Percentiles rank a stretch among this genome's conserved stretches.
phyloP scores from a whole-genome alignment of 2,113 vertebrate genomes.

The Pseudonaja textilis region DNA sequence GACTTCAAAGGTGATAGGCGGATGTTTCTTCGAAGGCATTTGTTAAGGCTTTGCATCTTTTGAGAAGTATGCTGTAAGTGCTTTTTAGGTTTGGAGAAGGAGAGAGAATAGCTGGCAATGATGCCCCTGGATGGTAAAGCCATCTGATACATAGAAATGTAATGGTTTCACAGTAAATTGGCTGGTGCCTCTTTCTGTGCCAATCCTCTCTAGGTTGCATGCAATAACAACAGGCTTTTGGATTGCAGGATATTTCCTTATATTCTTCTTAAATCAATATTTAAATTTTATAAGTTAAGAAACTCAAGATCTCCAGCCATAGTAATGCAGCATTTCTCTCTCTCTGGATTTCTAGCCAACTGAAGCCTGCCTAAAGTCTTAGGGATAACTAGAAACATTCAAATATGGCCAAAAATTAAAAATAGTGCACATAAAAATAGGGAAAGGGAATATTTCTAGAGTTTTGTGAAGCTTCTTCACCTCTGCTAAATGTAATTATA shows the following conservation, averaged over 20 bases:
- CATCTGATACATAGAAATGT: constrained; percentile 59
- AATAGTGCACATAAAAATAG: background rate
- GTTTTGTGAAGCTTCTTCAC: background rate
- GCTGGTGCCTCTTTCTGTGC: constrained; percentile 58
- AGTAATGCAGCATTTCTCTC: background rate
- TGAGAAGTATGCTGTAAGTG: constrained; percentile 53
- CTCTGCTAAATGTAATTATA: background rate
- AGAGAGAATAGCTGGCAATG: constrained; percentile 48
- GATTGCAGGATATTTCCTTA: background rate
- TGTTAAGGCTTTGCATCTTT: constrained; percentile 48
- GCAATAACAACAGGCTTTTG: constrained; percentile 22
- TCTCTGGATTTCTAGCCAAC: background rate
- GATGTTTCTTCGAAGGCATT: constrained; percentile 50
- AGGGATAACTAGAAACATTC: background rate
- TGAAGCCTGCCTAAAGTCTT: background rate
- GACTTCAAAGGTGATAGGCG: constrained; percentile 58
- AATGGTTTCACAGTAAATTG: constrained; percentile 56
- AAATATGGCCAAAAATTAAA: background rate
- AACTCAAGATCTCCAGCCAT: background rate
- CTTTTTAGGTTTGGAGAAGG: constrained; percentile 55
- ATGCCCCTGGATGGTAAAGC: constrained; percentile 59
- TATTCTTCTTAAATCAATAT: background rate
- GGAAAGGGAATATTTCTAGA: background rate
- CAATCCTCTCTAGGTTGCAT: background rate
- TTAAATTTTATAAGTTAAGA: background rate